Evolutionary conservation across 2,888 invertebrate species (phyloP).

Genomic region (Ellobium chinense): DNA sequence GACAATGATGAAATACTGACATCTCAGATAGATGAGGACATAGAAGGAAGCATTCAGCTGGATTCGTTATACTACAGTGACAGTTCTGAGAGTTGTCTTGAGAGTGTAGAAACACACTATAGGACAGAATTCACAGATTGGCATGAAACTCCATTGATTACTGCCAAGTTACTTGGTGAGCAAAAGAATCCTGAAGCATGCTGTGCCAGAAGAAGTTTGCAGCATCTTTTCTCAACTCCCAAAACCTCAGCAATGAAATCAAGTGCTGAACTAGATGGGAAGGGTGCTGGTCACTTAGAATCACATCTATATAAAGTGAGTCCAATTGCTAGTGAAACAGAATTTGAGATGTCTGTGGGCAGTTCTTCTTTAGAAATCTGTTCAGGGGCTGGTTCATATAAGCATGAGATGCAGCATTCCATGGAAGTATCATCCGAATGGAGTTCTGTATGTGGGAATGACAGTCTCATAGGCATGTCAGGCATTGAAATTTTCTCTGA

Average conservation of each 20-base stretch:
- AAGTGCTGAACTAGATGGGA: not conserved
- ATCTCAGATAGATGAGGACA: too few relatives aligned
- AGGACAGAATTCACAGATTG: not conserved
- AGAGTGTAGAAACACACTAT: too few relatives aligned
- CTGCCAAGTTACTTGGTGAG: not conserved
- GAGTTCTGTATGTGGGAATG: not conserved
- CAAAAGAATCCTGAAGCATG: not conserved
- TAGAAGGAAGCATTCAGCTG: conserved; percentile 14
- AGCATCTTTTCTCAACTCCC: not conserved
- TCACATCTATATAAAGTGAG: not conserved
- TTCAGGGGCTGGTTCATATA: not conserved
- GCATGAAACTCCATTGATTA: not conserved
- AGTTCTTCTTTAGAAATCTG: not conserved
- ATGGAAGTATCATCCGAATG: not conserved
- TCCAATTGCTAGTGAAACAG: not conserved
- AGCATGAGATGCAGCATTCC: not conserved
- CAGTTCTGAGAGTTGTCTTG: not conserved
- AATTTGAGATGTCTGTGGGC: not conserved
- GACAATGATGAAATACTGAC: not conserved
- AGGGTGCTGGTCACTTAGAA: not conserved
- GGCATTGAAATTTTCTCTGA: conserved; percentile 2
- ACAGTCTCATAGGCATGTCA: not conserved
- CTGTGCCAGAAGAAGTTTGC: not conserved
- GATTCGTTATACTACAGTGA: conserved; percentile 10
- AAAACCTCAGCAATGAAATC: not conserved